Conservation (phyloP, 2,113 vertebrate genomes). For the Morone saxatilis region DNA sequence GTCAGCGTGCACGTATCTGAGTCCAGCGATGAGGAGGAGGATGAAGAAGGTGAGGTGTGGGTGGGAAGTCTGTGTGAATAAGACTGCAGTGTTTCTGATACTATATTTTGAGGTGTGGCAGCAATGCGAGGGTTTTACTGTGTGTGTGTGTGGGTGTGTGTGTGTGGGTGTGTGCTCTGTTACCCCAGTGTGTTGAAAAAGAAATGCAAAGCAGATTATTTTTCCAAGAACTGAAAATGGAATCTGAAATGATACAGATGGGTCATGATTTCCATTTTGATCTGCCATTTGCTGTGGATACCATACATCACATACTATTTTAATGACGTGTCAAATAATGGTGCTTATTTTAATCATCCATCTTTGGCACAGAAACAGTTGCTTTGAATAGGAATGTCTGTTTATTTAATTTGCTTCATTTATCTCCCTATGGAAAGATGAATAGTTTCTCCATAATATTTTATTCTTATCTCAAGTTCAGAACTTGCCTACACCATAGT, state of each 20-base stretch:
- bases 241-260: neutral
- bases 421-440: neutral
- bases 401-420: neutral
- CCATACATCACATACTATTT: neutral
- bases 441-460: neutral
- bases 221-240: neutral
- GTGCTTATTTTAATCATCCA: neutral
- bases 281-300: neutral
- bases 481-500: neutral
- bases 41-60: constrained; percentile 91
- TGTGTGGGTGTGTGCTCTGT: neutral
- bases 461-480: constrained; percentile 3
- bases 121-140: neutral
- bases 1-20: constrained; percentile 99
- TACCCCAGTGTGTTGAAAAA: neutral
- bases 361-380: neutral
- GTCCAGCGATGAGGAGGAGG: constrained; percentile 98
- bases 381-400: neutral
- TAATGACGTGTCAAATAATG: neutral
- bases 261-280: neutral
- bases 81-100: neutral
- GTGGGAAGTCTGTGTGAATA: neutral
- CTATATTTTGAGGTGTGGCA: neutral
- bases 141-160: neutral
- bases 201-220: neutral